phyloP scores from a whole-genome alignment of 2,113 vertebrate genomes.

The Callipepla squamata region DNA sequence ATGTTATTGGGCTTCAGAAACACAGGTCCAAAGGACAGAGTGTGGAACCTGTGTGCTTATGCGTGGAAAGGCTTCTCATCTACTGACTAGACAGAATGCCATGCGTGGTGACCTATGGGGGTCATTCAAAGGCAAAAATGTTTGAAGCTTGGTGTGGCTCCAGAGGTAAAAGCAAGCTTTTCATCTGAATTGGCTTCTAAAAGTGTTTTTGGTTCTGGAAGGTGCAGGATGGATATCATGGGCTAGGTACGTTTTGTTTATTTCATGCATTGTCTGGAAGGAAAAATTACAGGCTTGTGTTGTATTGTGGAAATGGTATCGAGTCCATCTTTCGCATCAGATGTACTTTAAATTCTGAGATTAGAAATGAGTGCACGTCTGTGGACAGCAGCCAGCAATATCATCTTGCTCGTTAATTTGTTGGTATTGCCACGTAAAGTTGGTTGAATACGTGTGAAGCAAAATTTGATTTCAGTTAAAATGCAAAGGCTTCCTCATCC shows the following conservation, averaged over 20 bases:
- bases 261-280: not conserved
- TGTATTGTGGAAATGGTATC: not conserved
- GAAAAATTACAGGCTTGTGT: not conserved
- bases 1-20: not conserved
- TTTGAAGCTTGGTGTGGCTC: not conserved
- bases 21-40: not conserved
- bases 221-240: not conserved
- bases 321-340: not conserved
- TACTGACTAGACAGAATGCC: not conserved
- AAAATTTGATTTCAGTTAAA: not conserved
- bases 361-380: not conserved
- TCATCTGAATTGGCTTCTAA: not conserved
- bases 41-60: not conserved
- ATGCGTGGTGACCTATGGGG: not conserved
- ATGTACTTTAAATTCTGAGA: not conserved
- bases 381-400: not conserved
- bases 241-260: not conserved
- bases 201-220: not conserved
- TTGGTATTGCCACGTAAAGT: not conserved
- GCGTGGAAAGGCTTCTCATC: not conserved
- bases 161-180: not conserved
- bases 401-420: not conserved
- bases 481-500: too few species aligned
- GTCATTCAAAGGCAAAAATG: not conserved
- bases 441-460: fast-evolving